Conservation (phyloP, 2,888 invertebrate species). For the Mechanitis messenoides region DNA sequence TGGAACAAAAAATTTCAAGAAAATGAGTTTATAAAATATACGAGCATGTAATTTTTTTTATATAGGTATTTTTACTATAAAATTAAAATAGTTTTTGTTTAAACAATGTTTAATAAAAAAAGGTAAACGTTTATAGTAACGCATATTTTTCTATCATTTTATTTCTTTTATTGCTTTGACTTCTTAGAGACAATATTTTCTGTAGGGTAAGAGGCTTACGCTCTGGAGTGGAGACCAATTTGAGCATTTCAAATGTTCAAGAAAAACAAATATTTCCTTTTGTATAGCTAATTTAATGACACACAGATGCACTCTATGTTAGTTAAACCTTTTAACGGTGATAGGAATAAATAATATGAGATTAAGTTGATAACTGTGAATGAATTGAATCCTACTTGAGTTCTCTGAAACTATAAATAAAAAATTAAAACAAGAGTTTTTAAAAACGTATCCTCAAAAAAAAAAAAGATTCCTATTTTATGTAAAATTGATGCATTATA, state of each 20-base stretch:
- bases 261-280: conserved; percentile 9
- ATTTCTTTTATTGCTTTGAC: background rate
- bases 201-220: conserved; percentile 12
- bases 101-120: background rate
- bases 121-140: background rate
- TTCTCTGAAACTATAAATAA: too few species aligned
- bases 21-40: background rate
- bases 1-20: background rate
- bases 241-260: conserved; percentile 13
- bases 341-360: background rate
- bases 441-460: too few species aligned
- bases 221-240: conserved; percentile 17
- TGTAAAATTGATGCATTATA: too few species aligned
- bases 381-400: too few species aligned
- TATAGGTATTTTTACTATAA: too few species aligned
- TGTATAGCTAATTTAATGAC: conserved; percentile 14
- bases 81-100: too few species aligned
- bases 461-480: too few species aligned
- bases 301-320: background rate
- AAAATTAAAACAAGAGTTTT: too few species aligned
- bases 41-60: too few species aligned
- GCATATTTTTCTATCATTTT: conserved; percentile 3
- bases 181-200: conserved; percentile 3
- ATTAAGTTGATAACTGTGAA: too few species aligned
- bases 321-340: background rate